Conservation (phyloP, 2,888 invertebrate genomes). For the Apodemia hepburni region DNA sequence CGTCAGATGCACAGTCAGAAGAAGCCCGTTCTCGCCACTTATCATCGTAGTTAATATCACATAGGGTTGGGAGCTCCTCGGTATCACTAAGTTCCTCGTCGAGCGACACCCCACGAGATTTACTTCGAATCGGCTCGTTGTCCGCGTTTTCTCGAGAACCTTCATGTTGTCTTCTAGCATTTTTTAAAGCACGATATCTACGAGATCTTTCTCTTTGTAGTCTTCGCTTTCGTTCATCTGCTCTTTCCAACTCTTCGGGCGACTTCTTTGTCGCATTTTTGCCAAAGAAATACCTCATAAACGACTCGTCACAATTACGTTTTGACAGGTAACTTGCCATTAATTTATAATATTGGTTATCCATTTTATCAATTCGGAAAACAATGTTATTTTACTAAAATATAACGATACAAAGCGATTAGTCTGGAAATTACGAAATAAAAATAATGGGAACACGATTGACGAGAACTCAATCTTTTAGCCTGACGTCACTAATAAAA, state of each 20-base stretch:
- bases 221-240: slow-evolving; percentile 67
- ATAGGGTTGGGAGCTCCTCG: slow-evolving; percentile 70
- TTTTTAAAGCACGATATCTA: slow-evolving; percentile 67
- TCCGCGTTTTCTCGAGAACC: slow-evolving; percentile 49
- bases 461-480: no score
- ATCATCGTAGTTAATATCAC: slow-evolving; percentile 61
- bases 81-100: slow-evolving; percentile 65
- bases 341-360: slow-evolving; percentile 71
- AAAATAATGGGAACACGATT: slow-evolving; percentile 67
- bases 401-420: slow-evolving; percentile 39
- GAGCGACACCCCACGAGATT: slow-evolving; percentile 44
- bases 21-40: slow-evolving; percentile 57
- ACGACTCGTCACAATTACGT: slow-evolving; percentile 73
- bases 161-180: slow-evolving; percentile 68
- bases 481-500: no score
- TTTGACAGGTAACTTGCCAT: slow-evolving; percentile 74
- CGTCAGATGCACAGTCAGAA: slow-evolving; percentile 67
- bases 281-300: slow-evolving; percentile 74
- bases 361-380: slow-evolving; percentile 43
- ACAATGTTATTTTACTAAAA: slow-evolving; percentile 27
- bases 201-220: slow-evolving; percentile 68
- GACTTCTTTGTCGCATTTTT: slow-evolving; percentile 69
- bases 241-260: slow-evolving; percentile 67
- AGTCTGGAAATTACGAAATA: slow-evolving; percentile 67
- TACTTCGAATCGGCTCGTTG: slow-evolving; percentile 46